Percentiles rank a stretch among this genome's conserved stretches.
These are phyloP conservation scores for Sarcoramphus papa DNA, from an alignment of 2,797 vertebrate species.

Conservation along the genomic window DNA sequence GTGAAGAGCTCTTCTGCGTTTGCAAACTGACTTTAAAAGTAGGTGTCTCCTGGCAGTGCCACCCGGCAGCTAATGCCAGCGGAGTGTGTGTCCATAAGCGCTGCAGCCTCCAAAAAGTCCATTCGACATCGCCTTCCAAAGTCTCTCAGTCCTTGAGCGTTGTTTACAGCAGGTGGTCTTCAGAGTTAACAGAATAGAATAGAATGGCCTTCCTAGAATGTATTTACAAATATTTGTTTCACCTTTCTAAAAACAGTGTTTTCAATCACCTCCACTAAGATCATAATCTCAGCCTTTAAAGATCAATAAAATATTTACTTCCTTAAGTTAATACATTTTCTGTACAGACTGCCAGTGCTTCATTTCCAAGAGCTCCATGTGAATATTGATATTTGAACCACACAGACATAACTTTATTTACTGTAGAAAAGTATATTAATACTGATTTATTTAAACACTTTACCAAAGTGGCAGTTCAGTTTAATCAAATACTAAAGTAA, in stretches of 20 bases:
- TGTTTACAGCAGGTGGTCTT: neutral
- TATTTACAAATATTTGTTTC: conserved; percentile 15
- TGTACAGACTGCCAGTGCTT: neutral
- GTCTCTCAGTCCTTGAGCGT: neutral
- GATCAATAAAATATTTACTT: conserved; percentile 19
- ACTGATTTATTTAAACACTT: conserved; percentile 73
- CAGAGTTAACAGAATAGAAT: neutral
- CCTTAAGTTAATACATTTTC: conserved; percentile 31
- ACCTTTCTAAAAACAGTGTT: neutral
- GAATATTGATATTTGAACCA: conserved; percentile 63
- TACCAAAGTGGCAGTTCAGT: conserved; percentile 56
- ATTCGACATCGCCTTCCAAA: neutral
- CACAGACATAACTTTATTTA: conserved; percentile 65
- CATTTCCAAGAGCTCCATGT: conserved; percentile 34
- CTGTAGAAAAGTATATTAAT: conserved; percentile 64
- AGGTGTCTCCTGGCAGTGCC: neutral
- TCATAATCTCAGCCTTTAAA: neutral
- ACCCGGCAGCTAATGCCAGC: neutral
- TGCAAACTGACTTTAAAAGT: neutral
- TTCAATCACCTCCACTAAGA: neutral
- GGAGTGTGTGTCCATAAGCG: rapidly evolving
- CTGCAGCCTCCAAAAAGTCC: neutral
- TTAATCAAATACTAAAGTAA: conserved; percentile 69
- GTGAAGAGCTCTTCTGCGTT: neutral
- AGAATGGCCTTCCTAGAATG: neutral